Percentiles rank a stretch among this genome's conserved stretches.
phyloP scores from a whole-genome alignment of 2,113 vertebrate genomes.

The Saguinus imperator region DNA sequence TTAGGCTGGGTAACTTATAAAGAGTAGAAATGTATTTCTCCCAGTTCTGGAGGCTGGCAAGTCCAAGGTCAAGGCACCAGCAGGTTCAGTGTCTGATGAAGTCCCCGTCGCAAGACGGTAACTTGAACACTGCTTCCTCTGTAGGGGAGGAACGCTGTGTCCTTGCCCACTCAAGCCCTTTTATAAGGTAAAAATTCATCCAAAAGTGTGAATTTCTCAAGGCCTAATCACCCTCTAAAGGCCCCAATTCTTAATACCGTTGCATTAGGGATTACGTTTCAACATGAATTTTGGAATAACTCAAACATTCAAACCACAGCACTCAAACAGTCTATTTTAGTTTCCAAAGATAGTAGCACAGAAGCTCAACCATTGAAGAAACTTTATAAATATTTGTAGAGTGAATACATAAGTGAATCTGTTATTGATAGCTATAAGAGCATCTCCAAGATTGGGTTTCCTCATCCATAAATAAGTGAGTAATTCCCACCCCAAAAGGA shows the following conservation, averaged over 20 bases:
- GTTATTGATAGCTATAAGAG: background rate
- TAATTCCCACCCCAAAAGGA: background rate
- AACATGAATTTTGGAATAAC: background rate
- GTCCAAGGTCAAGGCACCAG: background rate
- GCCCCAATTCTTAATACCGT: too few species aligned
- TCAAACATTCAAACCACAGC: background rate
- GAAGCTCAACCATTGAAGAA: background rate
- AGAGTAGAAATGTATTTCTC: background rate
- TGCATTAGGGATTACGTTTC: background rate
- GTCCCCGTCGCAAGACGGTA: background rate
- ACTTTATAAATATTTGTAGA: background rate
- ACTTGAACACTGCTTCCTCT: background rate
- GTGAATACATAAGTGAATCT: background rate
- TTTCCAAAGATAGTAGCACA: background rate
- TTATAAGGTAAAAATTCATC: background rate
- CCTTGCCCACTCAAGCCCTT: background rate
- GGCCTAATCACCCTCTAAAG: background rate
- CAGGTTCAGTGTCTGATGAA: background rate
- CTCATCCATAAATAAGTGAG: background rate
- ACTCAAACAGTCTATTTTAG: background rate
- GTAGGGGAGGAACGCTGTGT: fast-evolving
- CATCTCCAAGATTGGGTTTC: background rate
- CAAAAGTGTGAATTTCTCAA: background rate
- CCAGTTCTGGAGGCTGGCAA: background rate
- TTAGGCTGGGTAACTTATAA: background rate